These are phyloP conservation scores for Leptothorax acervorum DNA, from an alignment of 2,888 invertebrate genomes.

Conservation along the genomic window DNA sequence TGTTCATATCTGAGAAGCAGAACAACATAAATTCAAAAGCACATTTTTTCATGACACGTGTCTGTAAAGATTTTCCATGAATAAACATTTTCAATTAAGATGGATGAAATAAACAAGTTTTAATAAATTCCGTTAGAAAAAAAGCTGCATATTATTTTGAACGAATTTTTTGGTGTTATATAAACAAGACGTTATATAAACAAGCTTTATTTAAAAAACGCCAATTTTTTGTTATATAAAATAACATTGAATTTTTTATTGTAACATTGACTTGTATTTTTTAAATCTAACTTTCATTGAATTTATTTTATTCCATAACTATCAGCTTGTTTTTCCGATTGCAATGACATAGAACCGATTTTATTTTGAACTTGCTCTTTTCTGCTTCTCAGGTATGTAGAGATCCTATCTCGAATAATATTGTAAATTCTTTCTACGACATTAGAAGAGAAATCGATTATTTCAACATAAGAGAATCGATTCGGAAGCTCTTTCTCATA, in stretches of 20 bases:
- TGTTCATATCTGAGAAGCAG: not conserved
- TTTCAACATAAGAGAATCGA: not conserved
- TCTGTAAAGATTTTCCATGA: not conserved
- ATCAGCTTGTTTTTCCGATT: not conserved
- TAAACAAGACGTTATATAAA: not conserved
- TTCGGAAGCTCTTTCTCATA: constrained; percentile 1
- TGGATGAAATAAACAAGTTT: not conserved
- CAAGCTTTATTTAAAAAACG: not conserved
- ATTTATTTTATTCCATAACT: not conserved
- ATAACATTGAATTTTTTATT: constrained; percentile 7
- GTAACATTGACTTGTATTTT: not conserved
- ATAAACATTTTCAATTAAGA: not conserved
- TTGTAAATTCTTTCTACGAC: not conserved
- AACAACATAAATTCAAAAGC: not conserved
- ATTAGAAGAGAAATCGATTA: not conserved
- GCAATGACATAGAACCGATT: not conserved
- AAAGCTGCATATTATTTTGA: not conserved
- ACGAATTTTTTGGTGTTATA: not conserved
- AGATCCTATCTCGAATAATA: not conserved
- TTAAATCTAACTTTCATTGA: not conserved
- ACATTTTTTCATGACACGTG: not conserved
- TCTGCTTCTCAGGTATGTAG: not conserved
- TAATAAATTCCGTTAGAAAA: not conserved
- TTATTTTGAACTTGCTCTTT: not conserved
- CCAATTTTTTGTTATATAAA: not conserved